phyloP scores from a whole-genome alignment of 2,113 vertebrate genomes.

The Misgurnus anguillicaudatus region DNA sequence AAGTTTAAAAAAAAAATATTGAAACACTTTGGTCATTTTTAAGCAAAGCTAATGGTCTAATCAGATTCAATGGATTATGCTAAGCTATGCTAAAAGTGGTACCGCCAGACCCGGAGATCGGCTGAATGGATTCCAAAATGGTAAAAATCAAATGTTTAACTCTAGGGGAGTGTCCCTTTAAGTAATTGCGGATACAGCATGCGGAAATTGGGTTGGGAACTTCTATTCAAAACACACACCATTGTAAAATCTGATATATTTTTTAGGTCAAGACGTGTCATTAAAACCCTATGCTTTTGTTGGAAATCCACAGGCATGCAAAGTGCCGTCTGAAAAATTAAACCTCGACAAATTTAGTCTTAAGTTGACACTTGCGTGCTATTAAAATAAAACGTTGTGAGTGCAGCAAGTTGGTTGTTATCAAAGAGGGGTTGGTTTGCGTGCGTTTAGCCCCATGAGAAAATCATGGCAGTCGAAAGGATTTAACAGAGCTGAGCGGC shows the following conservation, averaged over 20 bases:
- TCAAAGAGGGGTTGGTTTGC: slow-evolving; percentile 31
- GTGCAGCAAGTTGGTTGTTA: slow-evolving; percentile 39
- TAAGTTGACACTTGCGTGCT: slow-evolving; percentile 34
- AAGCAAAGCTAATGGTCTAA: too few species aligned
- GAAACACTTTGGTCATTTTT: too few species aligned
- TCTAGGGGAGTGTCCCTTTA: not conserved
- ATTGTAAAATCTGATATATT: not conserved
- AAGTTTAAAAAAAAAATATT: too few species aligned
- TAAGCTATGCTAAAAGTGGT: too few species aligned
- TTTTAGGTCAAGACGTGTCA: slow-evolving; percentile 17
- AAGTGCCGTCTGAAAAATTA: slow-evolving; percentile 1
- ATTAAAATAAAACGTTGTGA: slow-evolving; percentile 37
- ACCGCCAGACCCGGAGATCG: too few species aligned
- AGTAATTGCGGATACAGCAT: not conserved
- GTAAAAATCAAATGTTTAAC: too few species aligned
- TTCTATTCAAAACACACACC: not conserved
- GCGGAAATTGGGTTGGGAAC: not conserved
- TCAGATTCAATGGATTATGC: too few species aligned
- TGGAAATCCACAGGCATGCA: slow-evolving; percentile 1
- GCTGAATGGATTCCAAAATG: too few species aligned
- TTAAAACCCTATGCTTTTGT: slow-evolving; percentile 15
- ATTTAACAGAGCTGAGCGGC: slow-evolving; percentile 39
- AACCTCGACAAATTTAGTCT: slow-evolving; percentile 43
- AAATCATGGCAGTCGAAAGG: slow-evolving; percentile 46
- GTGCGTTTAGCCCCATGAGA: slow-evolving; percentile 34